A percentile compares a stretch with the other conserved stretches of the same genome.
These are phyloP conservation scores for Perca schrenkii DNA, from an alignment of 2,113 vertebrate species.

Conservation along the genomic window DNA sequence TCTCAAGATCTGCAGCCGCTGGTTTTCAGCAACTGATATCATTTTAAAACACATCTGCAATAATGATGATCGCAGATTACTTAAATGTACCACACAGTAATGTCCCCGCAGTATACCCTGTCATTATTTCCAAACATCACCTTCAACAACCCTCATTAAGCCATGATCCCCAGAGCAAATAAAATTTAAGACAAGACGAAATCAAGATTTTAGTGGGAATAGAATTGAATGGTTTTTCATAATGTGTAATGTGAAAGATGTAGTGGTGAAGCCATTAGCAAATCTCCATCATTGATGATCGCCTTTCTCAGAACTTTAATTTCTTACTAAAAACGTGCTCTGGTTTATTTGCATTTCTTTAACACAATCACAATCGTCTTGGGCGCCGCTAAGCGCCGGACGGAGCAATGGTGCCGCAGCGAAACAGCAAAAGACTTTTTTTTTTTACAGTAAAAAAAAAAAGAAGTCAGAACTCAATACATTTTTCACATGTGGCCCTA, in stretches of 20 bases:
- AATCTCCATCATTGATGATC: neutral
- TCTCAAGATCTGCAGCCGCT: slow-evolving; percentile 31
- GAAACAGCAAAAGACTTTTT: too few relatives aligned
- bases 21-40: slow-evolving; percentile 11
- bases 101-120: neutral
- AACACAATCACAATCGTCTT: too few relatives aligned
- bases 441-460: too few relatives aligned
- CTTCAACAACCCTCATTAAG: neutral
- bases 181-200: neutral
- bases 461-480: too few relatives aligned
- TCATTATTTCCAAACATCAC: neutral
- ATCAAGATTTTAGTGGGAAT: neutral
- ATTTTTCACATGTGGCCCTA: too few relatives aligned
- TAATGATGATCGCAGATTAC: slow-evolving; percentile 15
- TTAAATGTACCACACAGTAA: neutral
- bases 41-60: slow-evolving; percentile 6
- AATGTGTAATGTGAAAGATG: neutral
- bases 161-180: neutral
- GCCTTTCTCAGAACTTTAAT: neutral
- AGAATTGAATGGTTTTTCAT: neutral
- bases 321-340: too few relatives aligned
- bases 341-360: too few relatives aligned
- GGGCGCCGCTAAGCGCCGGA: too few relatives aligned
- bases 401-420: too few relatives aligned
- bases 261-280: neutral